Evolutionary conservation across 2,113 vertebrate genomes (phyloP).

Genomic region (Poeciliopsis prolifica): DNA sequence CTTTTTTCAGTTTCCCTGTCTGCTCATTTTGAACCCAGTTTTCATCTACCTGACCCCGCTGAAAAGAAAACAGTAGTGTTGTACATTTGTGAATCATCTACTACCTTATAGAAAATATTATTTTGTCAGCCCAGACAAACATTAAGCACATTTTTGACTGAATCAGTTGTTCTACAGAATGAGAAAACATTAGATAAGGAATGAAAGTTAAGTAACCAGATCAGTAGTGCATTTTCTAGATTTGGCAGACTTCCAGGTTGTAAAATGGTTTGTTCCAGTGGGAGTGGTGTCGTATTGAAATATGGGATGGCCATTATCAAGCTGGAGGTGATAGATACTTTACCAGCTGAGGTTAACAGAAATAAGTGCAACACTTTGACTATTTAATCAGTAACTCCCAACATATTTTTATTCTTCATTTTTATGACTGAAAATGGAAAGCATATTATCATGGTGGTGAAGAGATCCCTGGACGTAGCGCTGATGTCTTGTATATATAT

Average conservation of each 20-base stretch:
- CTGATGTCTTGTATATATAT: no score
- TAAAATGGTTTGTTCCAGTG: neutral
- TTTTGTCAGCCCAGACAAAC: neutral
- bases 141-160: no score
- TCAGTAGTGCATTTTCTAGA: neutral
- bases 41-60: slow-evolving; percentile 14
- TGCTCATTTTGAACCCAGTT: slow-evolving; percentile 31
- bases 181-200: neutral
- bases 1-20: slow-evolving; percentile 44
- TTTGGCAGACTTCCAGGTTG: neutral
- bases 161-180: neutral
- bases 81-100: neutral
- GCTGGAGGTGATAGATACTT: neutral
- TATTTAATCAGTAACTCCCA: neutral
- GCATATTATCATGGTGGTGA: no score
- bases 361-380: neutral
- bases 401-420: neutral
- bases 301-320: neutral
- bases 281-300: neutral
- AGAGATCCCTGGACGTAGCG: no score
- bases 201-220: neutral
- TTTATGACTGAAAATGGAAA: no score
- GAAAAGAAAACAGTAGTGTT: neutral
- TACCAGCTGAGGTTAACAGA: neutral
- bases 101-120: neutral